These are phyloP conservation scores for Brachyhypopomus occidentalis DNA, from an alignment of 2,113 vertebrate genomes.

Conservation along the genomic window DNA sequence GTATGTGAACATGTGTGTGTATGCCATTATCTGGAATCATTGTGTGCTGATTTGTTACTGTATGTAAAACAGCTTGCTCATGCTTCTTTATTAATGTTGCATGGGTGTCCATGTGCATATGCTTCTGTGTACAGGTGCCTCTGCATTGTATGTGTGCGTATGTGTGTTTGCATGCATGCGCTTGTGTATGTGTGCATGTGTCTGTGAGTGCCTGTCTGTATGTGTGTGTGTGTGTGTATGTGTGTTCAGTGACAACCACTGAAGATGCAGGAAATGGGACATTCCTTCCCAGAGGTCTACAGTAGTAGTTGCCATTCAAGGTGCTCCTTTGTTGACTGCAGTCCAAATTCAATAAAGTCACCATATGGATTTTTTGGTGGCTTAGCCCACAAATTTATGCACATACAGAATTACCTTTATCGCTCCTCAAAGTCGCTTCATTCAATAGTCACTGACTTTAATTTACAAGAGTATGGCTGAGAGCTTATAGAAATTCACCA, in stretches of 20 bases:
- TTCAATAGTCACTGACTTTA: constrained; percentile 40
- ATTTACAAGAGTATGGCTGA: constrained; percentile 28
- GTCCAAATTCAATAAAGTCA: constrained; percentile 48
- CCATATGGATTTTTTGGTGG: constrained; percentile 46
- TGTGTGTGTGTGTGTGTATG: not conserved
- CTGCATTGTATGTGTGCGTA: not conserved
- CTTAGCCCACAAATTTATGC: constrained; percentile 52
- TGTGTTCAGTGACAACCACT: not conserved
- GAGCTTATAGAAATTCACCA: constrained; percentile 32
- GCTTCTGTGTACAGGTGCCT: not conserved
- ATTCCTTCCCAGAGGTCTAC: not conserved
- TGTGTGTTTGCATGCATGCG: not conserved
- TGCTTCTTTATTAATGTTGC: not conserved
- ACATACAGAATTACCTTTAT: constrained; percentile 44
- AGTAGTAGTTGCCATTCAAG: constrained; percentile 31
- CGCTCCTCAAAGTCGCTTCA: constrained; percentile 39
- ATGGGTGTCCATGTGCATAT: not conserved
- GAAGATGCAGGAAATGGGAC: not conserved
- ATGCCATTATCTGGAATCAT: not conserved
- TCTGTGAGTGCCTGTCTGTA: not conserved
- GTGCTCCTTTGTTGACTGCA: constrained; percentile 34
- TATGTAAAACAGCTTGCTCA: not conserved
- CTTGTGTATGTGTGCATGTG: not conserved
- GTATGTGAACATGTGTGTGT: not conserved
- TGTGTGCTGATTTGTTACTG: not conserved